These are phyloP conservation scores for Drosophila borealis DNA, from an alignment of 2,888 invertebrate species.

Conservation along the genomic window DNA sequence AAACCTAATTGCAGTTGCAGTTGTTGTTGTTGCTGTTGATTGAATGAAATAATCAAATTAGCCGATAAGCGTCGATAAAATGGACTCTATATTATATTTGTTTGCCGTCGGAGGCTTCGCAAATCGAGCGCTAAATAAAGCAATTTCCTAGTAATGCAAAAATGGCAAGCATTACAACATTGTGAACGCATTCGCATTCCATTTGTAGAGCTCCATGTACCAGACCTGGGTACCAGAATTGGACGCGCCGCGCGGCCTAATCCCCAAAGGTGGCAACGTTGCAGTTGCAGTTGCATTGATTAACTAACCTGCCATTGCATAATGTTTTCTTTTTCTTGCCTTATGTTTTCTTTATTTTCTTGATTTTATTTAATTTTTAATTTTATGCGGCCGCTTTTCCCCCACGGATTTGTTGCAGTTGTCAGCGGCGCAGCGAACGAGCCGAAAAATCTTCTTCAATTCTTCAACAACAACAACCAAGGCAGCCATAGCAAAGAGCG, in stretches of 20 bases:
- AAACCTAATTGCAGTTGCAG: conserved; percentile 42
- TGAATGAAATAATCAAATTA: conserved; percentile 72
- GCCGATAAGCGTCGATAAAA: conserved; percentile 47
- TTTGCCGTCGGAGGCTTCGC: conserved; percentile 36
- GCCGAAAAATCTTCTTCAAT: conserved; percentile 65
- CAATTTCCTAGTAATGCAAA: conserved; percentile 64
- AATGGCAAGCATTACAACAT: conserved; percentile 57
- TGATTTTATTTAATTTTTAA: conserved; percentile 42
- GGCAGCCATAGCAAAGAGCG: conserved; percentile 30
- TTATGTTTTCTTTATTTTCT: conserved; percentile 22
- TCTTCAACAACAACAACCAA: conserved; percentile 22
- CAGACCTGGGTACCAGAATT: conserved; percentile 11
- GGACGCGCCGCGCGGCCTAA: conserved; percentile 29
- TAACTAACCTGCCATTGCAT: conserved; percentile 70
- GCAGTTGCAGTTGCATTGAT: conserved; percentile 66
- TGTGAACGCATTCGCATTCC: conserved; percentile 48
- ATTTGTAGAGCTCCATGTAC: conserved; percentile 19
- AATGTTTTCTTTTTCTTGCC: conserved; percentile 35
- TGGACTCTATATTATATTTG: conserved; percentile 6
- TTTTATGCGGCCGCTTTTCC: conserved; percentile 64
- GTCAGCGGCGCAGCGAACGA: conserved; percentile 45
- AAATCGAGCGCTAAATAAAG: conserved; percentile 61
- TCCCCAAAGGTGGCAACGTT: conserved; percentile 60
- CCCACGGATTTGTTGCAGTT: conserved; percentile 66
- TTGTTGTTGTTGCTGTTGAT: conserved; percentile 26